Conservation (phyloP, 2,797 vertebrate species). For the Lagodon rhomboides region DNA sequence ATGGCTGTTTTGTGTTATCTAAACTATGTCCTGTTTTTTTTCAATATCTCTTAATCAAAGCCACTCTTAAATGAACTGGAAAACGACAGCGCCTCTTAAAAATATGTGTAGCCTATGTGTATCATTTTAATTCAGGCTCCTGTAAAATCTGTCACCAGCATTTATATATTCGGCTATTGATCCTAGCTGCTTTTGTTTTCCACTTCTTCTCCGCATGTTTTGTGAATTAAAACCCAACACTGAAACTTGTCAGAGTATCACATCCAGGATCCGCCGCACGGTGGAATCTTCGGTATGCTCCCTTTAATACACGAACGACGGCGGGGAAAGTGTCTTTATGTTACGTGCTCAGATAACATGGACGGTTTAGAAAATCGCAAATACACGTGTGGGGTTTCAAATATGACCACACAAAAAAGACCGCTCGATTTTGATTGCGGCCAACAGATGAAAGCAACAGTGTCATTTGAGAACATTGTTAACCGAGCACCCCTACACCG, state of each 20-base stretch:
- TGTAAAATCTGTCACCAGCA: neutral
- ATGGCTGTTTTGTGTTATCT: neutral
- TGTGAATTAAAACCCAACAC: too few species aligned
- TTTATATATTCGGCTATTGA: slow-evolving; percentile 4
- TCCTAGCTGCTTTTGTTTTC: neutral
- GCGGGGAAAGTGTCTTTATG: neutral
- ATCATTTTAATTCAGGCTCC: neutral
- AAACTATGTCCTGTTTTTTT: neutral
- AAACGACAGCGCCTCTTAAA: neutral
- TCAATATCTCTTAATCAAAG: neutral
- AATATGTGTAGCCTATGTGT: neutral
- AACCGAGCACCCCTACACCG: slow-evolving; percentile 45
- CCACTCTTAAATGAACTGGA: neutral
- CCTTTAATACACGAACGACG: slow-evolving; percentile 61
- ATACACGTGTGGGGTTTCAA: rapidly evolving
- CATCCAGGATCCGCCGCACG: slow-evolving; percentile 67
- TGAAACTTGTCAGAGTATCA: slow-evolving; percentile 45
- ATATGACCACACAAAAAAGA: rapidly evolving
- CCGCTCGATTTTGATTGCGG: rapidly evolving
- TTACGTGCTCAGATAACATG: neutral
- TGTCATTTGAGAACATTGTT: neutral
- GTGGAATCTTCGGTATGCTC: slow-evolving; percentile 86
- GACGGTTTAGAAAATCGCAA: rapidly evolving
- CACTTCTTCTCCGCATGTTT: neutral
- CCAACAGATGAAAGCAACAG: rapidly evolving